Evolutionary conservation across 2,113 vertebrate species (phyloP).

Genomic region (Trochalopteron elliotii): DNA sequence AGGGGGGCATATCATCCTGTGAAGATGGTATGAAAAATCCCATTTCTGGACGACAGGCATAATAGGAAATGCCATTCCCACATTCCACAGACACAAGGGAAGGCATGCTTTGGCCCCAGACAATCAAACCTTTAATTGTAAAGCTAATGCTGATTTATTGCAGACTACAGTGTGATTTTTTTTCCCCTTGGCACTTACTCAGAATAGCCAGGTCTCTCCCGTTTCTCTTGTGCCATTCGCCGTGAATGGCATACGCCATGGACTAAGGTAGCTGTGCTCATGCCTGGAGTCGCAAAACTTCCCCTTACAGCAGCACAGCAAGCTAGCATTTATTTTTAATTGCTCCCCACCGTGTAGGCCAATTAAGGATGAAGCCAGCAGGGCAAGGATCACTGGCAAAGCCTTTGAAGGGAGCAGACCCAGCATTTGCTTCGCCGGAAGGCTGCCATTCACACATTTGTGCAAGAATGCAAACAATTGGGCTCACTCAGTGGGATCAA

Average conservation of each 20-base stretch:
- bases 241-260: background rate
- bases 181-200: background rate
- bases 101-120: background rate
- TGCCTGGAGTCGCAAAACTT: slow-evolving; percentile 7
- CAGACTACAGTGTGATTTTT: background rate
- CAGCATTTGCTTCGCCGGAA: slow-evolving; percentile 66
- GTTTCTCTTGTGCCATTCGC: background rate
- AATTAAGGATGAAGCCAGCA: slow-evolving; percentile 76
- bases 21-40: background rate
- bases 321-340: slow-evolving; percentile 75
- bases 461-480: slow-evolving; percentile 65
- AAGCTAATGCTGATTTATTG: background rate
- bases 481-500: slow-evolving; percentile 58
- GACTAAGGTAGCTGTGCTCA: background rate
- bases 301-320: slow-evolving; percentile 64
- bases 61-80: background rate
- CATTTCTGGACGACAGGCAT: background rate
- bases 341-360: slow-evolving; percentile 69
- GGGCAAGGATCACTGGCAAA: slow-evolving; percentile 68
- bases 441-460: slow-evolving; percentile 68
- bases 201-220: background rate
- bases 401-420: slow-evolving; percentile 70
- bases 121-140: background rate
- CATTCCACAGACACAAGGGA: background rate
- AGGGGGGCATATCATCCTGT: background rate